These are phyloP conservation scores for Callyntrura guangdongensis DNA, from an alignment of 2,888 invertebrate genomes.

Conservation along the genomic window DNA sequence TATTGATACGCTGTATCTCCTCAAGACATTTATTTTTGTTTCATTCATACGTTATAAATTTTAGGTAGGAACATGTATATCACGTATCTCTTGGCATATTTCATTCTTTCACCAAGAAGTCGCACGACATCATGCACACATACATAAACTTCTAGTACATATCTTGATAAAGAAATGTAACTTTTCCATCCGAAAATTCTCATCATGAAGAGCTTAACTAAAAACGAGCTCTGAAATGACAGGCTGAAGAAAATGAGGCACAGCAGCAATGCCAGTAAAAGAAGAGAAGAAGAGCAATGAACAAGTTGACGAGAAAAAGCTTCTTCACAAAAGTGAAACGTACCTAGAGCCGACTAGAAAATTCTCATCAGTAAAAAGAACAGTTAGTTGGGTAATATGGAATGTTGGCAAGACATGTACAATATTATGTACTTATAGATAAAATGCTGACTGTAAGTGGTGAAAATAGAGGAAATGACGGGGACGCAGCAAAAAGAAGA, in stretches of 20 bases:
- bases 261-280: conserved; percentile 17
- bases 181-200: conserved; percentile 66
- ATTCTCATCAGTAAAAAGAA: conserved; percentile 62
- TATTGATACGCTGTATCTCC: conserved; percentile 22
- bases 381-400: neutral
- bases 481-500: neutral
- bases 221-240: conserved; percentile 65
- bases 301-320: conserved; percentile 63
- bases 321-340: conserved; percentile 59
- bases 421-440: neutral
- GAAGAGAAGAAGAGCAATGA: conserved; percentile 43
- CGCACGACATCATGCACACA: neutral
- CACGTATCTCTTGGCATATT: no score
- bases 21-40: conserved; percentile 15
- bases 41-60: conserved; percentile 49
- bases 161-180: neutral
- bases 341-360: conserved; percentile 63
- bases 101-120: neutral
- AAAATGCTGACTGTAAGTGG: neutral
- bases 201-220: conserved; percentile 75
- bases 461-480: neutral
- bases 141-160: neutral
- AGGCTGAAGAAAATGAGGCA: conserved; percentile 73
- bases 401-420: neutral
- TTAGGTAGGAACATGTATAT: neutral